Conservation (phyloP, 92 coral and sea anemone species). For the Bergia sp. region DNA sequence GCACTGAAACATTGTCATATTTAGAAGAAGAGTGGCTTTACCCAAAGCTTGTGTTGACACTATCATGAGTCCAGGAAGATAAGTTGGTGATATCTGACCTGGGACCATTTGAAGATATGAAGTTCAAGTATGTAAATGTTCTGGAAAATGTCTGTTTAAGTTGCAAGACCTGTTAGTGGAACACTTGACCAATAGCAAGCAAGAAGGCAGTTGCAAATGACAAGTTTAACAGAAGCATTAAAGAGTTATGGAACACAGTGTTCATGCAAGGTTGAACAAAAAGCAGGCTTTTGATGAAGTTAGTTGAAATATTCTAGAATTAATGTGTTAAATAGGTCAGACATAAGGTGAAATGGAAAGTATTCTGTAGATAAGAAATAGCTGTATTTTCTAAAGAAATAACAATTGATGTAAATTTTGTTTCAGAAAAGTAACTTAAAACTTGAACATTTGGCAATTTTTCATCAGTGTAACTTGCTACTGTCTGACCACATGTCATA, state of each 20-base stretch:
- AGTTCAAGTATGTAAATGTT: not conserved
- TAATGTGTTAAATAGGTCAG: not conserved
- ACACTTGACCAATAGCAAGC: constrained; percentile 2
- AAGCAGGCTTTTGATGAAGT: not conserved
- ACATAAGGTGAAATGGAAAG: not conserved
- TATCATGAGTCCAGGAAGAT: not conserved
- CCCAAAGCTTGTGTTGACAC: not conserved
- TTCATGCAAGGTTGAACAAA: not conserved
- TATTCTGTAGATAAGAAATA: not conserved
- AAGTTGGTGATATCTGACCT: not conserved
- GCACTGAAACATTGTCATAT: not conserved
- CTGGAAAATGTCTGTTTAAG: not conserved
- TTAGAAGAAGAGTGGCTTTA: not conserved
- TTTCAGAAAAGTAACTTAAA: not conserved
- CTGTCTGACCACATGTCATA: constrained; percentile 1
- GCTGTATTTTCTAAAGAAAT: not conserved
- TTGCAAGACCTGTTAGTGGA: not conserved
- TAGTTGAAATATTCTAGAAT: not conserved
- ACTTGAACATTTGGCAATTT: not conserved
- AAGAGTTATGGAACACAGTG: no score
- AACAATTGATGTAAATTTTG: not conserved
- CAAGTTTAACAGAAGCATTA: not conserved
- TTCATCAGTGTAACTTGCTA: not conserved
- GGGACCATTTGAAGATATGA: not conserved
- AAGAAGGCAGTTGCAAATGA: not conserved